These are phyloP conservation scores for Maconellicoccus hirsutus DNA, from an alignment of 1,140 invertebrate species.

Conservation along the genomic window DNA sequence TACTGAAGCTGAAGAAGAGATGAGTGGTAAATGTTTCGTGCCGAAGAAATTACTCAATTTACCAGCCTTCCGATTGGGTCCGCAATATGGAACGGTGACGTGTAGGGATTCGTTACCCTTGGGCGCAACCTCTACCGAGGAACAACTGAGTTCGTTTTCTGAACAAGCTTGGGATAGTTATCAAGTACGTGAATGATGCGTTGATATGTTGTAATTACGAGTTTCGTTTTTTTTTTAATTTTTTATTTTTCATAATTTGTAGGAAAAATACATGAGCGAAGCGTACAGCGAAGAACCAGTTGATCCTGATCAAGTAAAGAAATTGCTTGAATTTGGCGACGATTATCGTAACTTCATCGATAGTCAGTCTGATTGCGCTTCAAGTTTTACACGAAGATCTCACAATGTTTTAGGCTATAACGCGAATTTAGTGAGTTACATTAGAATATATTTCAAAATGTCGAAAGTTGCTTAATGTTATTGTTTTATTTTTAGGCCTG, in stretches of 20 bases:
- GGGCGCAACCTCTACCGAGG: background rate
- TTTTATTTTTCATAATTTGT: conserved; percentile 22
- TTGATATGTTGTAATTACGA: background rate
- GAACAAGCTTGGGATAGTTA: conserved; percentile 60
- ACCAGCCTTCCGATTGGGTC: conserved; percentile 43
- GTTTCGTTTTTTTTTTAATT: background rate
- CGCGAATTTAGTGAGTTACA: background rate
- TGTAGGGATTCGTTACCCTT: conserved; percentile 37
- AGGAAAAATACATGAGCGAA: conserved; percentile 86
- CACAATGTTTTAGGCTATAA: background rate
- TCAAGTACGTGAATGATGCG: conserved; percentile 40
- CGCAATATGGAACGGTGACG: conserved; percentile 35
- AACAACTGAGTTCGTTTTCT: conserved; percentile 59
- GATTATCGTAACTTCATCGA: conserved; percentile 80
- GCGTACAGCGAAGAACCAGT: conserved; percentile 75
- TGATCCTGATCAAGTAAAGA: conserved; percentile 69
- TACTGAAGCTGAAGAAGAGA: conserved; percentile 39
- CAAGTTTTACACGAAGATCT: conserved; percentile 46
- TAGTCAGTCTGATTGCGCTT: conserved; percentile 71
- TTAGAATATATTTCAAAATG: background rate
- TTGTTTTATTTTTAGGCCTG: conserved; percentile 22
- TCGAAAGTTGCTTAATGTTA: too few relatives aligned
- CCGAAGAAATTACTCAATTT: conserved; percentile 31
- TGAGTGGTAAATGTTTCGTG: conserved; percentile 24
- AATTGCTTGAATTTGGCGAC: conserved; percentile 75